A percentile compares a stretch with the other conserved stretches of the same genome.
Evolutionary conservation across 2,888 invertebrate species (phyloP).

Genomic region (Morinoia aosen): DNA sequence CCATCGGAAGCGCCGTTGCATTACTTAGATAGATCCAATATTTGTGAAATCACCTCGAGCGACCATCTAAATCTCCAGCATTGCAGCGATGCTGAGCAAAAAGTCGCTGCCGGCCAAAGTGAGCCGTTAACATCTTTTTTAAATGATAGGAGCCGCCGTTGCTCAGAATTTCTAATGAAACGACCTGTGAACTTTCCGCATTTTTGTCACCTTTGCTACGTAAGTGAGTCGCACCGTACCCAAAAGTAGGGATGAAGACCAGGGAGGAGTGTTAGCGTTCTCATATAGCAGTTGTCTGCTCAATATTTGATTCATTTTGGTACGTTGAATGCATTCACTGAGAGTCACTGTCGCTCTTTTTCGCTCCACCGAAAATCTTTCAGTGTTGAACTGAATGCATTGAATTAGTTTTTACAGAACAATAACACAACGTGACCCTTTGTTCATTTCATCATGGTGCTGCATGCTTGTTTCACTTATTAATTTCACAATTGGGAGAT

Average conservation of each 20-base stretch:
- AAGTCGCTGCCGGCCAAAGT: not conserved
- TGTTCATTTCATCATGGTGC: not conserved
- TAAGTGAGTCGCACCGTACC: not conserved
- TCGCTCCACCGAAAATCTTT: not conserved
- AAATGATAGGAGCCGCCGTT: constrained; percentile 3
- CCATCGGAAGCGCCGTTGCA: not conserved
- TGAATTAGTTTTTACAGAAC: not conserved
- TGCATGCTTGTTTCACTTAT: not conserved
- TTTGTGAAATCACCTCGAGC: not conserved
- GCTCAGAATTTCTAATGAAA: constrained; percentile 17
- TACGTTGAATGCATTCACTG: not conserved
- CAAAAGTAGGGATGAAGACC: not conserved
- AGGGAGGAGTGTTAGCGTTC: not conserved
- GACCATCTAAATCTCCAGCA: not conserved
- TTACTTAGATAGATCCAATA: constrained; percentile 17
- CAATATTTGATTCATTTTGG: not conserved
- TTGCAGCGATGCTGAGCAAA: constrained; percentile 1
- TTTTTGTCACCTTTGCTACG: not conserved
- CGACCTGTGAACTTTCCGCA: not conserved
- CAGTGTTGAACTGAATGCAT: not conserved
- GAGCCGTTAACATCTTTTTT: constrained; percentile 7
- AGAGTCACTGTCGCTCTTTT: not conserved
- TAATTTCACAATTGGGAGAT: not conserved
- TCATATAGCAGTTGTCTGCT: not conserved
- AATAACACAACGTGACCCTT: not conserved